Evolutionary conservation across 1,140 invertebrate genomes (phyloP).

Genomic region (Venustaconcha ellipsiformis): DNA sequence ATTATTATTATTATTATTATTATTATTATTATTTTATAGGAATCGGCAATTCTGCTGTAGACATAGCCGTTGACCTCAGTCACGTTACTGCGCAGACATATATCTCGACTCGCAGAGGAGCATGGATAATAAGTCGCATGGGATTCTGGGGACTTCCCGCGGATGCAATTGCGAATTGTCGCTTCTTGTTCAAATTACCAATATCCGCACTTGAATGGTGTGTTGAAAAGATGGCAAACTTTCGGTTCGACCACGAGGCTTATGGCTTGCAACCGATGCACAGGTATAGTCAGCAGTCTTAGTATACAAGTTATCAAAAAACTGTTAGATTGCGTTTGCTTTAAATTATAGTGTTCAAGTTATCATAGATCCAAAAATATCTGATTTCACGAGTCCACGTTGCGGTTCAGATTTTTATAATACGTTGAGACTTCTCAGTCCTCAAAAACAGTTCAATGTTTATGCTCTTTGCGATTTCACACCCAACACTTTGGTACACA

Average conservation of each 20-base stretch:
- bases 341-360: too few relatives aligned
- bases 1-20: too few relatives aligned
- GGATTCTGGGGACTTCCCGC: conserved; percentile 63
- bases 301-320: too few relatives aligned
- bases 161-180: conserved; percentile 62
- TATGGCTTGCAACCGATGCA: conserved; percentile 59
- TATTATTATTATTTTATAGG: conserved; percentile 52
- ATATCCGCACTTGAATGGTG: conserved; percentile 59
- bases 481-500: too few relatives aligned
- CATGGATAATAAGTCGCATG: conserved; percentile 67
- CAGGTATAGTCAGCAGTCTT: conserved; percentile 26
- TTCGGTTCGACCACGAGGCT: conserved; percentile 55
- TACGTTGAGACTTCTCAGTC: too few relatives aligned
- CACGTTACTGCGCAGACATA: conserved; percentile 68
- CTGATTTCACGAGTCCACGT: too few relatives aligned
- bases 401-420: too few relatives aligned
- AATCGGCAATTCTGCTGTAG: conserved; percentile 74
- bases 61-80: conserved; percentile 72
- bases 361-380: too few relatives aligned
- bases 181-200: conserved; percentile 59
- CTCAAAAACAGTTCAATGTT: too few relatives aligned
- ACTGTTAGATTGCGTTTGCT: too few relatives aligned
- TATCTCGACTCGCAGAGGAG: conserved; percentile 61
- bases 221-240: conserved; percentile 60
- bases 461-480: too few relatives aligned